Conservation (phyloP, 2,888 invertebrate species). For the Thecophora atra region DNA sequence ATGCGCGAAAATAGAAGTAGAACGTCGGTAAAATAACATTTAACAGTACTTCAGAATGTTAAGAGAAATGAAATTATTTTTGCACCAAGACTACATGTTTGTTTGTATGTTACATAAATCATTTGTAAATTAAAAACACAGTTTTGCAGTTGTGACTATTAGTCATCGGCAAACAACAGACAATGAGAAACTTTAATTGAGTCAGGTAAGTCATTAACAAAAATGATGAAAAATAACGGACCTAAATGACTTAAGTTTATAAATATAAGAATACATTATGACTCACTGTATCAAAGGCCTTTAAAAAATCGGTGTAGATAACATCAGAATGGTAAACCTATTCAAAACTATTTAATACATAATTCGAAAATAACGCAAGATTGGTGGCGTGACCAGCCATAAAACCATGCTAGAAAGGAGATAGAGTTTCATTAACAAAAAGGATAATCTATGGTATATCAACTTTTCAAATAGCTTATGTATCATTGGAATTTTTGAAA, state of each 20-base stretch:
- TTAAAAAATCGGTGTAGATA: constrained; percentile 13
- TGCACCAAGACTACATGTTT: not conserved
- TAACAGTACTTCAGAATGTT: not conserved
- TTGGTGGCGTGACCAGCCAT: not conserved
- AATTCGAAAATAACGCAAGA: not conserved
- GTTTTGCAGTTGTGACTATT: not conserved
- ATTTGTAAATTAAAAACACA: not conserved
- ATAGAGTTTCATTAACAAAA: not conserved
- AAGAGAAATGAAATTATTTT: not conserved
- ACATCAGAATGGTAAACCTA: constrained; percentile 4
- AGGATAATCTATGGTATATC: not conserved
- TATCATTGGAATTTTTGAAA: constrained; percentile 8
- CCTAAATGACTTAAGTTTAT: not conserved
- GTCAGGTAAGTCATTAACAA: constrained; percentile 13
- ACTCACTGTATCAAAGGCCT: constrained; percentile 10
- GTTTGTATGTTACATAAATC: not conserved
- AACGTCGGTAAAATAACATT: not conserved
- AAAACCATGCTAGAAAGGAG: constrained; percentile 11
- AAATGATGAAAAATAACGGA: not conserved
- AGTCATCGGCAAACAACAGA: constrained; percentile 12
- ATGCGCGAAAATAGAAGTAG: not conserved
- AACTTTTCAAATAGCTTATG: constrained; percentile 18
- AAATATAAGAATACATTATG: not conserved
- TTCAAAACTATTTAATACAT: not conserved
- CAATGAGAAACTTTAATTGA: not conserved